These are phyloP conservation scores for Drosophila rubida DNA, from an alignment of 2,888 invertebrate species.

Conservation along the genomic window DNA sequence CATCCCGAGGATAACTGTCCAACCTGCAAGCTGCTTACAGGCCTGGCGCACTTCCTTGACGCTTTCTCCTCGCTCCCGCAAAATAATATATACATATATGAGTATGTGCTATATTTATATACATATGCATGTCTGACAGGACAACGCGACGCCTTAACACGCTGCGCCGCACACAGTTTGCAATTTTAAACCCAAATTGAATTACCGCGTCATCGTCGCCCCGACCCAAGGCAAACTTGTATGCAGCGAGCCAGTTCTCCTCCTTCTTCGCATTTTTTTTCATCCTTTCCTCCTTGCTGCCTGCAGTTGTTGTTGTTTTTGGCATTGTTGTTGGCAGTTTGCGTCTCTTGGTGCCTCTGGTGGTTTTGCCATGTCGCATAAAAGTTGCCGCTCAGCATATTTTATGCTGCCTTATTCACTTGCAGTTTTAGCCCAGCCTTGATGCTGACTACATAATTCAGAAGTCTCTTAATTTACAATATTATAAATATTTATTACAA, in stretches of 20 bases:
- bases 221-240: conserved; percentile 12
- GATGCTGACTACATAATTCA: conserved; percentile 9
- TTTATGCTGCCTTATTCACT: conserved; percentile 45
- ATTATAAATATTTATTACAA: conserved; percentile 4
- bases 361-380: conserved; percentile 20
- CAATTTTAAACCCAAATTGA: conserved; percentile 75
- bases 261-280: not conserved
- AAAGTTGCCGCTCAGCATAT: conserved; percentile 51
- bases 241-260: conserved; percentile 1
- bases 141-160: conserved; percentile 46
- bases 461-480: not conserved
- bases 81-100: conserved; percentile 3
- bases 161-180: conserved; percentile 48
- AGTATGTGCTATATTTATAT: not conserved
- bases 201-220: conserved; percentile 52
- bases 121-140: conserved; percentile 6
- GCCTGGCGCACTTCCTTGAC: conserved; percentile 2
- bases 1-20: conserved; percentile 19
- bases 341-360: not conserved
- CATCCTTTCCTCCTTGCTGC: not conserved
- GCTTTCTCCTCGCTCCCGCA: not conserved
- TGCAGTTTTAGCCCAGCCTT: conserved; percentile 27
- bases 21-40: conserved; percentile 18
- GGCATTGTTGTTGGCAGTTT: not conserved
- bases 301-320: not conserved